Evolutionary conservation across 2,888 invertebrate genomes (phyloP).

Genomic region (Noctua pronuba): DNA sequence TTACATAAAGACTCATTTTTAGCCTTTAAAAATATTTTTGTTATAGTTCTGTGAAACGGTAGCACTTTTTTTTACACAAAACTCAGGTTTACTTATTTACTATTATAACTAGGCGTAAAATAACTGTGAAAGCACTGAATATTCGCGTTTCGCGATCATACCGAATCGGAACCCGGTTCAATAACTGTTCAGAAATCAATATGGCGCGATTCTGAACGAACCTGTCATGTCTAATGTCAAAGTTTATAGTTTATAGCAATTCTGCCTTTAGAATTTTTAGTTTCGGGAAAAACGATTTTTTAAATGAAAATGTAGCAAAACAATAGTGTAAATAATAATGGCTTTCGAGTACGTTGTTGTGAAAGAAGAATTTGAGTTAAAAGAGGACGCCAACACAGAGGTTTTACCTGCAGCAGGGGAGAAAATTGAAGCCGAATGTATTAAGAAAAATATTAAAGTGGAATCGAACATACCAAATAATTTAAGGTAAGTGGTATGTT

Average conservation of each 20-base stretch:
- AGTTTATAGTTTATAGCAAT: not conserved
- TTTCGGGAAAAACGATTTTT: conserved; percentile 9
- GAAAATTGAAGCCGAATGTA: conserved; percentile 23
- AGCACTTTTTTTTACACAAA: not conserved
- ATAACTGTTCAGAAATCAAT: not conserved
- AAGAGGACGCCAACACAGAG: conserved; percentile 19
- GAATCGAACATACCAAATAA: conserved; percentile 29
- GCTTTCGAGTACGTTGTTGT: conserved; percentile 46
- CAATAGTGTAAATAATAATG: conserved; percentile 22
- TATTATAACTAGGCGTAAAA: not conserved
- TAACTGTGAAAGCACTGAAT: not conserved
- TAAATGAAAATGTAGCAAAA: not conserved
- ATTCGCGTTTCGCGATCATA: not conserved
- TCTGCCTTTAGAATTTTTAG: not conserved
- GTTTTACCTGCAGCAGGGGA: not conserved
- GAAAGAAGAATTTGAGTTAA: conserved; percentile 52
- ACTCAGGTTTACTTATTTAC: not conserved
- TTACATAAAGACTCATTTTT: too few relatives aligned
- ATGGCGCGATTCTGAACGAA: not conserved
- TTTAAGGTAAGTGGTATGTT: conserved; percentile 50
- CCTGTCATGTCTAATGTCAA: not conserved
- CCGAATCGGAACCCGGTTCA: not conserved
- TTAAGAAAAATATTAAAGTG: conserved; percentile 25
- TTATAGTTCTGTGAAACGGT: not conserved
- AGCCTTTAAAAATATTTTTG: too few relatives aligned